Percentiles rank a stretch among this genome's conserved stretches.
Evolutionary conservation across 2,888 invertebrate species (phyloP).

Genomic region (Blastobasis lacticolella): DNA sequence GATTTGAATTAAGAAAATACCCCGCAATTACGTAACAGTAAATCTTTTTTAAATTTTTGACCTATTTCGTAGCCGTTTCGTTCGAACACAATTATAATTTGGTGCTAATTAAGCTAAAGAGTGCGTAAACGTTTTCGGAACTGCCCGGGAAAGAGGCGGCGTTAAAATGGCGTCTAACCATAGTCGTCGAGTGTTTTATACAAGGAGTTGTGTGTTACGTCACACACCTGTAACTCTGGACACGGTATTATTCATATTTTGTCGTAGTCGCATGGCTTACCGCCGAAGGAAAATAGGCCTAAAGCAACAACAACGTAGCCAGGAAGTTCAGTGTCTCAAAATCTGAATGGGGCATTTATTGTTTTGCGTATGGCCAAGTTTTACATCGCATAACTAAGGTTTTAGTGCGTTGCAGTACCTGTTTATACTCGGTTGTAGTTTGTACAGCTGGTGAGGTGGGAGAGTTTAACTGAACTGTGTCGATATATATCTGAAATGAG

Average conservation of each 20-base stretch:
- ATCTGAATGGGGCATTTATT: background rate
- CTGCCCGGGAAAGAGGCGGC: conserved; percentile 28
- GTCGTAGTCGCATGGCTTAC: conserved; percentile 36
- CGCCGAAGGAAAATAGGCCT: conserved; percentile 30
- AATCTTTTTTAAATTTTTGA: conserved; percentile 16
- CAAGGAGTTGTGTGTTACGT: conserved; percentile 44
- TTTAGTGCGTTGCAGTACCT: too few relatives aligned
- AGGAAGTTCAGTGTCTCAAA: background rate
- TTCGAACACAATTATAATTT: conserved; percentile 24
- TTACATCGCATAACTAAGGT: background rate
- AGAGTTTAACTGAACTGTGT: too few relatives aligned
- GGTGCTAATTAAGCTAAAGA: conserved; percentile 33
- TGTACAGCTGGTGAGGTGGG: too few relatives aligned
- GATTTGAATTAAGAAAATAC: conserved; percentile 4
- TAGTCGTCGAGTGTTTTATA: conserved; percentile 56
- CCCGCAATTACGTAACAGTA: conserved; percentile 1
- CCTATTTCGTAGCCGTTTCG: conserved; percentile 12
- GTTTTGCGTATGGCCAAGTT: background rate
- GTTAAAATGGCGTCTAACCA: conserved; percentile 55
- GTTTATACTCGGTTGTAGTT: too few relatives aligned
- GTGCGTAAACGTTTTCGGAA: conserved; percentile 25
- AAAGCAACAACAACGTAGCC: conserved; percentile 2
- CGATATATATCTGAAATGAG: too few relatives aligned
- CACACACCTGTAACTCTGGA: conserved; percentile 41
- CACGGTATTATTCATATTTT: conserved; percentile 39